Percentiles rank a stretch among this genome's conserved stretches.
These are phyloP conservation scores for Acronicta psi DNA, from an alignment of 2,888 invertebrate genomes.

Conservation along the genomic window DNA sequence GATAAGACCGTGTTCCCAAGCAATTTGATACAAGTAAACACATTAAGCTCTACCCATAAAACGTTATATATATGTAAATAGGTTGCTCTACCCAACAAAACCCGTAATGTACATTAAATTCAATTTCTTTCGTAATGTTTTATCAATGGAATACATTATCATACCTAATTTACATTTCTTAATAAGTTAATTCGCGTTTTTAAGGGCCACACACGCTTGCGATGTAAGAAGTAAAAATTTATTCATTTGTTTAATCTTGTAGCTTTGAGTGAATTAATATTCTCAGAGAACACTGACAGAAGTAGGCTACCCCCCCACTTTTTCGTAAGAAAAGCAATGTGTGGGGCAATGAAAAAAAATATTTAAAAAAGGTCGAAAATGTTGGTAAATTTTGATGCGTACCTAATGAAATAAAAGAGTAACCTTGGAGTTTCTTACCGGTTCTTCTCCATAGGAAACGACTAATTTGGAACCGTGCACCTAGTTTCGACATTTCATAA, in stretches of 20 bases:
- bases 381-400: too few species aligned
- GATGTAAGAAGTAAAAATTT: not conserved
- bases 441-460: too few species aligned
- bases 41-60: constrained; percentile 33
- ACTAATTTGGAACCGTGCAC: too few species aligned
- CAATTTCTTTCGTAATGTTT: constrained; percentile 29
- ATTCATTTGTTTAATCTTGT: not conserved
- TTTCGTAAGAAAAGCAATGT: too few species aligned
- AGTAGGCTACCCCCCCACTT: too few species aligned
- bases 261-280: too few species aligned
- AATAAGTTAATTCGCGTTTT: constrained; percentile 40
- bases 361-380: too few species aligned
- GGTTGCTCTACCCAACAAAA: constrained; percentile 31
- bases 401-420: too few species aligned
- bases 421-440: too few species aligned
- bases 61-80: constrained; percentile 50
- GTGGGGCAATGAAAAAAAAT: too few species aligned
- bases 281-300: too few species aligned
- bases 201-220: constrained; percentile 16
- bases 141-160: constrained; percentile 30
- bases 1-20: constrained; percentile 3
- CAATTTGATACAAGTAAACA: constrained; percentile 25
- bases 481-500: too few species aligned
- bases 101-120: constrained; percentile 39
- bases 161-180: constrained; percentile 41